These are phyloP conservation scores for Heliornis fulica DNA, from an alignment of 2,113 vertebrate species.

Conservation along the genomic window DNA sequence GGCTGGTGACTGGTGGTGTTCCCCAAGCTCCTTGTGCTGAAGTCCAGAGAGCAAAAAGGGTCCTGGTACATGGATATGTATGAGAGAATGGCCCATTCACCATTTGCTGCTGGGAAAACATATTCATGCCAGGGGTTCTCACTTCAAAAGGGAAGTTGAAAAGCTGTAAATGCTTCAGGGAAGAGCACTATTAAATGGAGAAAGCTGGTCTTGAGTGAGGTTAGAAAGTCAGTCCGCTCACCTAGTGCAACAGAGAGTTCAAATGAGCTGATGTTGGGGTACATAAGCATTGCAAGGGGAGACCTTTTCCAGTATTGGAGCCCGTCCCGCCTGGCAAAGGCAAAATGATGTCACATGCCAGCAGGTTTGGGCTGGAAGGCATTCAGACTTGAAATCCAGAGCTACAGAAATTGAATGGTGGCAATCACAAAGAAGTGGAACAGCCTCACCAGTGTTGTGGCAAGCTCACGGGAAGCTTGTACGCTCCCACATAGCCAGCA, in stretches of 20 bases:
- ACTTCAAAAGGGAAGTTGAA: slow-evolving; percentile 28
- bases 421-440: accelerated
- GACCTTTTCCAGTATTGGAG: background rate
- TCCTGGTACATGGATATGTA: background rate
- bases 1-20: background rate
- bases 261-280: background rate
- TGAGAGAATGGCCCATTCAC: background rate
- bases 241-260: background rate
- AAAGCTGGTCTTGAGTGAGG: background rate
- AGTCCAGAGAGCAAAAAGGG: background rate
- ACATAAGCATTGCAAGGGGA: background rate
- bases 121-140: background rate
- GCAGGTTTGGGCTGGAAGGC: background rate
- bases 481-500: accelerated
- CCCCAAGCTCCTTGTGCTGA: background rate
- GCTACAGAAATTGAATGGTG: background rate
- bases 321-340: background rate
- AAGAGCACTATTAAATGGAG: background rate
- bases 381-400: background rate
- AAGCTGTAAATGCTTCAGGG: background rate
- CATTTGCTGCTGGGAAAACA: slow-evolving; percentile 9
- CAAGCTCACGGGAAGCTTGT: accelerated
- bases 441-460: accelerated
- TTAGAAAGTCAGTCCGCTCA: background rate
- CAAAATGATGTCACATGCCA: background rate